These are phyloP conservation scores for Chymomyza costata DNA, from an alignment of 1,140 invertebrate species.

Conservation along the genomic window DNA sequence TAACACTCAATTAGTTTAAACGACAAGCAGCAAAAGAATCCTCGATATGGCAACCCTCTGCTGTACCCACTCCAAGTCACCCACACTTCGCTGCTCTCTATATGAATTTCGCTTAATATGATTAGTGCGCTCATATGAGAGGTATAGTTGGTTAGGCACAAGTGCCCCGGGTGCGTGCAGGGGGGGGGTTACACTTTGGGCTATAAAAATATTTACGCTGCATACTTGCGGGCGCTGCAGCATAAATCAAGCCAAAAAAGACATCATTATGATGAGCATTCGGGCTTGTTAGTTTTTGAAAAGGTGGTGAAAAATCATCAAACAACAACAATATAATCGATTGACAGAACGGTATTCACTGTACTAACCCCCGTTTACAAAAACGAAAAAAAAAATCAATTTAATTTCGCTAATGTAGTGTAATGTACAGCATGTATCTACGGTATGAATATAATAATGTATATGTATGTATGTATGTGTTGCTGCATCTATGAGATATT, in stretches of 20 bases:
- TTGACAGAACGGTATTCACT: slow-evolving; percentile 5
- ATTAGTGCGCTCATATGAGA: slow-evolving; percentile 47
- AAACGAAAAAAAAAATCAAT: slow-evolving; percentile 41
- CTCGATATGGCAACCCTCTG: too few species aligned
- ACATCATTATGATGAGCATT: slow-evolving; percentile 35
- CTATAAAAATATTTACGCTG: slow-evolving; percentile 65
- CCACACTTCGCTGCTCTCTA: too few species aligned
- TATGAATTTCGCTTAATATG: slow-evolving; percentile 74
- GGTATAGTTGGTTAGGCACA: slow-evolving; percentile 29
- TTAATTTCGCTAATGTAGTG: slow-evolving; percentile 73
- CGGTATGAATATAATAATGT: neutral
- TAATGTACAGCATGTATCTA: slow-evolving; percentile 36
- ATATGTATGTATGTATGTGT: neutral
- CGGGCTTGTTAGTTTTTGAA: slow-evolving; percentile 19
- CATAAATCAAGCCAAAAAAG: slow-evolving; percentile 52
- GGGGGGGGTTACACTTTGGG: slow-evolving; percentile 33
- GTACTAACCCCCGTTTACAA: slow-evolving; percentile 10
- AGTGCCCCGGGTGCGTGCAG: slow-evolving; percentile 39
- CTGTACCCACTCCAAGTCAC: too few species aligned
- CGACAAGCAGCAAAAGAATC: slow-evolving; percentile 45
- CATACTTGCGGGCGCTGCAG: slow-evolving; percentile 60
- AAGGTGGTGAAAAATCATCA: slow-evolving; percentile 49
- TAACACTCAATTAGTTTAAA: slow-evolving; percentile 74
- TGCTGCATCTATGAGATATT: too few species aligned
- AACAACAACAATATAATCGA: slow-evolving; percentile 19